Evolutionary conservation across 2,797 vertebrate species (phyloP), one percentile per base, ranked within the genome.

Genomic region (Rhyacichthys aspro): DNA sequence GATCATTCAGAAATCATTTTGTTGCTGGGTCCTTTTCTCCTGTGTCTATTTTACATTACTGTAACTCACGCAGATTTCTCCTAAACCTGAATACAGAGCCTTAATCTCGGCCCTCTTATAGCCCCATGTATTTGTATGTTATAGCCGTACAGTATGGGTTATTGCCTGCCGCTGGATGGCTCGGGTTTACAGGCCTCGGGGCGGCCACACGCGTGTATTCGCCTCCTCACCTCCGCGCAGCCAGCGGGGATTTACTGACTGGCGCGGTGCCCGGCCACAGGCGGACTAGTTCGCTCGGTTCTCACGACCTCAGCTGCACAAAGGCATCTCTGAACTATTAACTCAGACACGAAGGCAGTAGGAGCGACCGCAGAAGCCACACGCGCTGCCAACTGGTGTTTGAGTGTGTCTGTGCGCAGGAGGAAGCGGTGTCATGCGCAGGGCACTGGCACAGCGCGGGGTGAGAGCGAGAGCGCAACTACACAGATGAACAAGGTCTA

Each of bases 241-340:
- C 89, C 89, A 84, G 89, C 80, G 91, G 90, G 92, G 93, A 93
- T 92, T 93, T 91, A 92, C 91, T 87, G 88, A 63, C 88, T 94
- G 93, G 93, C 93, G 71, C 86, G n/a, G 76, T 72, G 92, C 93
- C 94, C 90, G 88, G 86, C 92, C 91, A 80, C 93, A 92, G 89
- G 89, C 93, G 76, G 89, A 90, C 89, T 91, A 85, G 91, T 92
- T 91, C 92, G 91, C 91, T 90, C 74, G 66, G 91, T 94, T 95
- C 94, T 94, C 94, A 95, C 94, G 94, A 94, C 94, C 93, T 94
- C 91, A 86, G 85, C 90, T 88, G 87, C 89, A 87, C 90, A 89
- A 86, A 90, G 84, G 88, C 91, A 90, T 88, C 86, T 86, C 91
- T 89, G 88, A 91, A 90, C 91, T 90, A 85, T 91, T 88, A 88